A percentile compares a stretch with the other conserved stretches of the same genome.
These are phyloP conservation scores for Neotoma lepida DNA, from an alignment of 2,113 vertebrate species.

Conservation along the genomic window DNA sequence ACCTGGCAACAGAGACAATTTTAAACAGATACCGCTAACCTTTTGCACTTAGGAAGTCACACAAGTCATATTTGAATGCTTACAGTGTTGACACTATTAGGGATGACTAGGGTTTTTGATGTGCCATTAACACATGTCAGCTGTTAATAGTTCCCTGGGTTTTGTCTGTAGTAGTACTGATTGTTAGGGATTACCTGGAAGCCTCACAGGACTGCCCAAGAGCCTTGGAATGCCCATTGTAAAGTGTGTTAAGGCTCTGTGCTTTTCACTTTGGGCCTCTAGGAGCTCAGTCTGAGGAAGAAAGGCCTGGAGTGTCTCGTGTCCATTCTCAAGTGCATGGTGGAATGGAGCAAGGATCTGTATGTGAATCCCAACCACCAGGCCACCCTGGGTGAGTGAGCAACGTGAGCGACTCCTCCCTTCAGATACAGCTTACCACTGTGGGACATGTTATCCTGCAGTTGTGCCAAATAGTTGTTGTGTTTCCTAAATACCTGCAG, in stretches of 20 bases:
- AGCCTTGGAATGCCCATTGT: not conserved
- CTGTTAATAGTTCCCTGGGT: not conserved
- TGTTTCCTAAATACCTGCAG: not conserved
- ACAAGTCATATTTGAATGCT: not conserved
- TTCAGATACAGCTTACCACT: not conserved
- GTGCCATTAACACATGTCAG: not conserved
- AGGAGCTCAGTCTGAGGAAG: slow-evolving; percentile 98
- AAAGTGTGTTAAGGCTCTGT: not conserved
- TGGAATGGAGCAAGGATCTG: slow-evolving; percentile 99
- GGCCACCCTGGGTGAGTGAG: slow-evolving; percentile 91
- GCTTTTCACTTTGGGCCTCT: slow-evolving; percentile 9
- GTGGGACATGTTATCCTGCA: not conserved
- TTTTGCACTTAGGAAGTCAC: not conserved
- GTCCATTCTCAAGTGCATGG: slow-evolving; percentile 98
- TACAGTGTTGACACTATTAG: not conserved
- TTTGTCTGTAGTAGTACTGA: not conserved
- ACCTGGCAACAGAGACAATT: not conserved
- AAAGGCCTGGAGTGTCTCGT: slow-evolving; percentile 98
- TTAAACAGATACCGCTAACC: not conserved
- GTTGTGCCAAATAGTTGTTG: not conserved
- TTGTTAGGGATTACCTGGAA: not conserved
- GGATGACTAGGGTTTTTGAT: not conserved
- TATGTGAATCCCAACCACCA: slow-evolving; percentile 98
- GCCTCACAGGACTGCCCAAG: not conserved
- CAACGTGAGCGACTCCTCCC: rapidly evolving